Base-by-base conservation (phyloP, 2,113 vertebrate species). In the Coracopsis vasa region DNA sequence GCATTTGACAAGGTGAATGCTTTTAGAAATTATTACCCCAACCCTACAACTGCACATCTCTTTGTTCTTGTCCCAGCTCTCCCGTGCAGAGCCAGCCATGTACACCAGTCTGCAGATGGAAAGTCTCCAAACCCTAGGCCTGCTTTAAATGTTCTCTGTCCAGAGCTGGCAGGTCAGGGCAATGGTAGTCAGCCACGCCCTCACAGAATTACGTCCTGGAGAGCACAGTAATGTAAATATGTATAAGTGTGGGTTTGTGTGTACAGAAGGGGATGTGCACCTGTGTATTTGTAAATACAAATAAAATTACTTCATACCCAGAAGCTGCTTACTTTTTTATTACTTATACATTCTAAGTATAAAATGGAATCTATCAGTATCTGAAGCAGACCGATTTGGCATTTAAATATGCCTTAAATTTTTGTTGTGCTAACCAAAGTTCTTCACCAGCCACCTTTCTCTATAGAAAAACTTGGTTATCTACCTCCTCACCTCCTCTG, bases 21-120 rank as follows among this genome's bases (percentile, higher is more conserved):
- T 28, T 92, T 89, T n/a, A 64, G 86, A 94, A 64, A 77, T 54
- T 56, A 51, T 39, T 65, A 39, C 19, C 28, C 33, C 17, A 58
- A 53, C 27, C 45, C 25, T 84, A 39, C 13, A 80, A 10, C 4
- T 35, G 7, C 47, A 45, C 51, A 25, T 6, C 2, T n/a, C 31
- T 67, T 80, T 0, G 0, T 9, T 82, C 16, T 50, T 14, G 4
- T 18, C 50, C n/a, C 66, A 69, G 45, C n/a, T 35, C 19, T 72
- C 54, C 33, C 1, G 0, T n/a, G 37, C 16, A 27, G 1, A 80
- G 47, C 28, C 75, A 88, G 31, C 37, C 62, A 37, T 8, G 37
- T 21, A 33, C 2, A 0, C 35, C 31, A 50, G 24, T 37, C 45
- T 83, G 39, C 47, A 86, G 61, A 80, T 28, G 61, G 73, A 87